Conservation (phyloP, 2,113 vertebrate genomes). For the Hemicordylus capensis region DNA sequence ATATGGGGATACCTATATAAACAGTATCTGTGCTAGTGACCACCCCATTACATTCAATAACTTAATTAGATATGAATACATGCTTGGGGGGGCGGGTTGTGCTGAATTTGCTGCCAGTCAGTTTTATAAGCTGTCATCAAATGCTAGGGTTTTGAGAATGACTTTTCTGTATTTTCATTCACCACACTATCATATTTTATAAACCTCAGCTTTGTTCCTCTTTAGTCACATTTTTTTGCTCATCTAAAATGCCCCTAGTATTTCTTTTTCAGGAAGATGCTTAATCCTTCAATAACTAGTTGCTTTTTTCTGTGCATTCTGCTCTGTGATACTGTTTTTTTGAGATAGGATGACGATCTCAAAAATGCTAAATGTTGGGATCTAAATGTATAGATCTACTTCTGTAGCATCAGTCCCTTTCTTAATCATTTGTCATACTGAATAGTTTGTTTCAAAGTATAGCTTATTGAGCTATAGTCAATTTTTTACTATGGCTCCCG, state of each 20-base stretch:
- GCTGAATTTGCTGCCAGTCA: not conserved
- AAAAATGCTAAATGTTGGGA: not conserved
- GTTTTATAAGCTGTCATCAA: not conserved
- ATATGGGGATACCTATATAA: not conserved
- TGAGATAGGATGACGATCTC: not conserved
- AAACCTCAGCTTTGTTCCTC: not conserved
- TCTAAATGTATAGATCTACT: not conserved
- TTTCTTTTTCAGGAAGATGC: not conserved
- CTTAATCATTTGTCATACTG: not conserved
- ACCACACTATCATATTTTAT: not conserved
- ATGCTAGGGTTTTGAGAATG: not conserved
- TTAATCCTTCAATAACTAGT: not conserved
- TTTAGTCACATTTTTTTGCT: not conserved
- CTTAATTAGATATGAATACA: not conserved
- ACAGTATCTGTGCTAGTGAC: not conserved
- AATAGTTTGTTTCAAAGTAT: not conserved
- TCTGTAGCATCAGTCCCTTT: not conserved
- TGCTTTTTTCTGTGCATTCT: not conserved
- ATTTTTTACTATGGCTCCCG: not conserved
- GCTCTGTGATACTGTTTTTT: not conserved
- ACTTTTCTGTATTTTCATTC: not conserved
- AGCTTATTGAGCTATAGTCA: not conserved
- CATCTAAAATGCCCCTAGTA: not conserved
- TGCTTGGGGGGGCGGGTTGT: too few relatives aligned
- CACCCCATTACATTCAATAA: not conserved